These are phyloP conservation scores for Stenotaenia linearis DNA, from an alignment of 2,888 invertebrate species.

Conservation along the genomic window DNA sequence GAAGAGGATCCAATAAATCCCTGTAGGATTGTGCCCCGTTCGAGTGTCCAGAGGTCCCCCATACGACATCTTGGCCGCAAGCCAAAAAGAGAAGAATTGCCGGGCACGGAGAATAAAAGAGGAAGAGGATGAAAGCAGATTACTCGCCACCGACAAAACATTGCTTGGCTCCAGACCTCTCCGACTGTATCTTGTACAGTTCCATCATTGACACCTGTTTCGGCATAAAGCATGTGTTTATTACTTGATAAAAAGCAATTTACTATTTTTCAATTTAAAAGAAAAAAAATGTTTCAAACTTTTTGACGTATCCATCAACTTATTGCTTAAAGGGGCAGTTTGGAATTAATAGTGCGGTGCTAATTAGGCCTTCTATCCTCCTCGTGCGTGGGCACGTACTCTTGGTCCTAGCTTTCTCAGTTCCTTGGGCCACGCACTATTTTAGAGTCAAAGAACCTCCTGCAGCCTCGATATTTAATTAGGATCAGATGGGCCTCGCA, in stretches of 20 bases:
- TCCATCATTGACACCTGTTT: not conserved
- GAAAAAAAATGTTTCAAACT: not conserved
- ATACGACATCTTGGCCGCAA: not conserved
- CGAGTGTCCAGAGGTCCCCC: not conserved
- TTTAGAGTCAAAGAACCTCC: not conserved
- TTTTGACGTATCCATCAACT: not conserved
- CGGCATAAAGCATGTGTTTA: too few relatives aligned
- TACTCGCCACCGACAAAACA: not conserved
- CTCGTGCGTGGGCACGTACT: not conserved
- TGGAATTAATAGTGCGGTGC: not conserved
- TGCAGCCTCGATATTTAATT: not conserved
- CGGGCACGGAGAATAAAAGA: not conserved
- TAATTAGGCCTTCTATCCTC: not conserved
- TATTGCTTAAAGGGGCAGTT: not conserved
- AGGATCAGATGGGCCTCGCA: not conserved
- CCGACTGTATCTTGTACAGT: not conserved
- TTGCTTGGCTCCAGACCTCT: not conserved
- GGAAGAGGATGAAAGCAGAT: not conserved
- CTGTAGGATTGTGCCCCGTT: not conserved
- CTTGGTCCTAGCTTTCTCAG: not conserved
- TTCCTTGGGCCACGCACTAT: not conserved
- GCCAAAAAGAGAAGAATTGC: not conserved
- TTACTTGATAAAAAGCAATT: not conserved
- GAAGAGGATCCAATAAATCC: not conserved
- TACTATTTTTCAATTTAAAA: not conserved